A percentile compares a stretch with the other conserved stretches of the same genome.
These are phyloP conservation scores for Ommatoiulus sabulosus DNA, from an alignment of 2,888 invertebrate genomes.

Conservation along the genomic window DNA sequence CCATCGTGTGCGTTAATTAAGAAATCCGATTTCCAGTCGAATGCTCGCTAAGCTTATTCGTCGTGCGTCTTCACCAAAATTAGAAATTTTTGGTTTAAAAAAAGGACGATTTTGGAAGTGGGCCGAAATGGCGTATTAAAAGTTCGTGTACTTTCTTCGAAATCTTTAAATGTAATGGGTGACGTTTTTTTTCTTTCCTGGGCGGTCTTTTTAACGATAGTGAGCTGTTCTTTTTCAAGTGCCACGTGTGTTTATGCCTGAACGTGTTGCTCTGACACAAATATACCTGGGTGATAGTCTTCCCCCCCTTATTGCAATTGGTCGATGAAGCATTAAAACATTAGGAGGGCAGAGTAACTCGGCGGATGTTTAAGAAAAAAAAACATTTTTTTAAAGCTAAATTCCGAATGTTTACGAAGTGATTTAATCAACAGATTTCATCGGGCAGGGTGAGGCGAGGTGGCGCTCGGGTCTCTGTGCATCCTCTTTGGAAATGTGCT, in stretches of 20 bases:
- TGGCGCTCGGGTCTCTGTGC: not conserved
- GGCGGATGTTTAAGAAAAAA: slow-evolving; percentile 38
- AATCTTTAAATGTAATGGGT: slow-evolving; percentile 31
- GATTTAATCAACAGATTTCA: slow-evolving; percentile 38
- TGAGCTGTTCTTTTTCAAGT: slow-evolving; percentile 50
- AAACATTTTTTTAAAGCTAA: not conserved
- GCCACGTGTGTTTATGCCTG: slow-evolving; percentile 40
- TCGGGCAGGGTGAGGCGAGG: not conserved
- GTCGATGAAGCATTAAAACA: slow-evolving; percentile 45
- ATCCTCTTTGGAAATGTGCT: not conserved
- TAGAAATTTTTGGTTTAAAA: not conserved
- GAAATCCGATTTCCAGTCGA: slow-evolving; percentile 14
- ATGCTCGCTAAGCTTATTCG: not conserved
- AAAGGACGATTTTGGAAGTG: not conserved
- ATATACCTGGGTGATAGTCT: slow-evolving; percentile 38
- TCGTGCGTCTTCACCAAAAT: not conserved
- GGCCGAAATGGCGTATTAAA: slow-evolving; percentile 8
- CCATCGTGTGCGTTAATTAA: slow-evolving; percentile 10
- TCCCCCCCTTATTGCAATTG: slow-evolving; percentile 46
- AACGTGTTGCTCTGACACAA: slow-evolving; percentile 44
- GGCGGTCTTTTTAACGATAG: slow-evolving; percentile 51
- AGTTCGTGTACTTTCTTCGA: slow-evolving; percentile 32
- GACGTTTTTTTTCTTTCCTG: slow-evolving; percentile 38
- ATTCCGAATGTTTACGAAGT: not conserved
- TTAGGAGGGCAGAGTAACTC: slow-evolving; percentile 1